phyloP scores from a whole-genome alignment of 1,140 invertebrate species.

The Thaumetopoea pityocampa region DNA sequence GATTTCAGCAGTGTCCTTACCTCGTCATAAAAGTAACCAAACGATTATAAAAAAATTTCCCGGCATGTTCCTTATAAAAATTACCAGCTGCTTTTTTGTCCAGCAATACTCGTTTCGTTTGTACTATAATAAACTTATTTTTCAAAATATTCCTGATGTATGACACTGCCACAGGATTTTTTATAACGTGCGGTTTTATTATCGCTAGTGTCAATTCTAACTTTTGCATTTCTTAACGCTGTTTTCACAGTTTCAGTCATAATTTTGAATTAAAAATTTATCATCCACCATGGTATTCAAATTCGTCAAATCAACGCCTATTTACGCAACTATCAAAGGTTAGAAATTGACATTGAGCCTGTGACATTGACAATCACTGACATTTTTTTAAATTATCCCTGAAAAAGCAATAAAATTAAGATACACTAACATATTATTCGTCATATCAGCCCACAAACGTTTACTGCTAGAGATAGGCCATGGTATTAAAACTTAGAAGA shows the following conservation, averaged over 20 bases:
- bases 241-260: conserved; percentile 9
- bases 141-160: conserved; percentile 83
- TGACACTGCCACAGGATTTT: conserved; percentile 81
- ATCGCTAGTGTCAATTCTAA: conserved; percentile 80
- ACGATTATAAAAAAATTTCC: conserved; percentile 92
- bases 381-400: no score
- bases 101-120: conserved; percentile 80
- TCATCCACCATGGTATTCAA: no score
- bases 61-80: conserved; percentile 90
- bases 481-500: no score
- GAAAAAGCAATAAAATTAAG: no score
- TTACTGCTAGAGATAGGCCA: no score
- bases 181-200: conserved; percentile 84
- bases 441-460: no score
- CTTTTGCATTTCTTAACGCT: conserved; percentile 38
- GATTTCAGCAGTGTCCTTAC: conserved; percentile 57
- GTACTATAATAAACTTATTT: conserved; percentile 86
- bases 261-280: no score
- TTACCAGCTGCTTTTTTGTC: conserved; percentile 79
- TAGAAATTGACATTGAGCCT: no score
- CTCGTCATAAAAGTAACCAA: conserved; percentile 91
- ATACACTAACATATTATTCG: no score
- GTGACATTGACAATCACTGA: no score
- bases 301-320: no score
- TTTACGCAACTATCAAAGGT: no score